Base-by-base conservation (phyloP, 1,140 invertebrate species). In the Theocolax elegans region DNA sequence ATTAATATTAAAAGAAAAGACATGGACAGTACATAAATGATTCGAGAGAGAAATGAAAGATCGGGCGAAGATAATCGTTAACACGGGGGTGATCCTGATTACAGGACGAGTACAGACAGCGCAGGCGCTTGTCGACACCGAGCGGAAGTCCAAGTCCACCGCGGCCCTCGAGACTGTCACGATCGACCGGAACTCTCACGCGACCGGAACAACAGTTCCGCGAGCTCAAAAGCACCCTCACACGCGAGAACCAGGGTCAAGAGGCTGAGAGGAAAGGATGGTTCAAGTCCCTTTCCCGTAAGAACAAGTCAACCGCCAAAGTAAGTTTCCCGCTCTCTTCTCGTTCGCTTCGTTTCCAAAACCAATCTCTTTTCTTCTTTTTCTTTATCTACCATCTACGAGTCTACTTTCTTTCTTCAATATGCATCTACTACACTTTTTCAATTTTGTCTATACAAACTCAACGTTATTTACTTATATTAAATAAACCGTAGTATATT, bases 91-190 rank as follows among this genome's bases (percentile, higher is more conserved):
- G n/a, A n/a, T n/a, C n/a, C n/a, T n/a, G n/a, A n/a, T 82, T 84
- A 1, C 84, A 91, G 90, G 88, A 88, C 65, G 87, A 90, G 56
- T 90, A 90, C 74, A 87, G 88, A 73, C 90, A 89, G 79, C 88
- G 91, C 73, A 88, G 91, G 72, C 87, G 92, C 59, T 82, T 92
- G 69, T 91, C 91, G 54, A 92, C 91, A 13, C 91, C 92, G 29
- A 91, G 89, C 80, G 90, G 91, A 72, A 91, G 91, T 76, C 91
- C 91, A 3, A 89, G 87, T 58, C 88, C 87, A 7, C 85, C 87
- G 38, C 77, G 81, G 72, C 78, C 81, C 13, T 69, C 81, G n/a
- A 80, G 83, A 64, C 64, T 84, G 59, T 79, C 81, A 29, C 80
- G 74, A 74, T 85, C 83, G 13, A 83, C 83, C 17, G 83, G 83